These are phyloP conservation scores for Sarcophaga carnaria DNA, from an alignment of 2,888 invertebrate species.

Conservation along the genomic window DNA sequence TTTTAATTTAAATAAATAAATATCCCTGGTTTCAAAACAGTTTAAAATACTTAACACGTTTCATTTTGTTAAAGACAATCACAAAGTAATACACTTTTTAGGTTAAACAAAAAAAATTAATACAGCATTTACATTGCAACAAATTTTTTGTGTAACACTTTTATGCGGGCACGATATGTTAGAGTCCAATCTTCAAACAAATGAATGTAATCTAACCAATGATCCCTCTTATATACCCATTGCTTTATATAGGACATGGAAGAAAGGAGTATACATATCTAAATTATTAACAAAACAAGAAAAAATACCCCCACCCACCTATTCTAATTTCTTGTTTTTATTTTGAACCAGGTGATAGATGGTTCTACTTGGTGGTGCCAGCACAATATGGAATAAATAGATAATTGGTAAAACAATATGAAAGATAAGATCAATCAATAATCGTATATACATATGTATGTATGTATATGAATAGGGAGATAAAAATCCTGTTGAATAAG, in stretches of 20 bases:
- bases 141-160: conserved; percentile 66
- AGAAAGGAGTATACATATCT: conserved; percentile 9
- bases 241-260: conserved; percentile 26
- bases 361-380: conserved; percentile 20
- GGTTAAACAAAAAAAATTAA: conserved; percentile 54
- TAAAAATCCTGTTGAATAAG: conserved; percentile 42
- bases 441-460: conserved; percentile 72
- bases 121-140: conserved; percentile 35
- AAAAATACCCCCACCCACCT: conserved; percentile 34
- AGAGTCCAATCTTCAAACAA: conserved; percentile 71
- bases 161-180: conserved; percentile 73
- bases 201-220: conserved; percentile 77
- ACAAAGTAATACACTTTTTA: conserved; percentile 39
- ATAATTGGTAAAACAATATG: conserved; percentile 32
- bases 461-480: conserved; percentile 48
- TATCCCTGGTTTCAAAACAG: conserved; percentile 23
- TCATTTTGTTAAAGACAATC: not conserved
- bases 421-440: conserved; percentile 78
- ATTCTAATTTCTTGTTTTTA: conserved; percentile 31
- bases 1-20: conserved; percentile 43
- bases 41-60: conserved; percentile 63
- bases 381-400: conserved; percentile 51
- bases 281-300: not conserved
- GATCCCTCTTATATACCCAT: conserved; percentile 76
- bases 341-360: conserved; percentile 50